Percentiles rank a stretch among this genome's conserved stretches.
These are phyloP conservation scores for Chloroclystis v-ata DNA, from an alignment of 2,888 invertebrate genomes.

Conservation along the genomic window DNA sequence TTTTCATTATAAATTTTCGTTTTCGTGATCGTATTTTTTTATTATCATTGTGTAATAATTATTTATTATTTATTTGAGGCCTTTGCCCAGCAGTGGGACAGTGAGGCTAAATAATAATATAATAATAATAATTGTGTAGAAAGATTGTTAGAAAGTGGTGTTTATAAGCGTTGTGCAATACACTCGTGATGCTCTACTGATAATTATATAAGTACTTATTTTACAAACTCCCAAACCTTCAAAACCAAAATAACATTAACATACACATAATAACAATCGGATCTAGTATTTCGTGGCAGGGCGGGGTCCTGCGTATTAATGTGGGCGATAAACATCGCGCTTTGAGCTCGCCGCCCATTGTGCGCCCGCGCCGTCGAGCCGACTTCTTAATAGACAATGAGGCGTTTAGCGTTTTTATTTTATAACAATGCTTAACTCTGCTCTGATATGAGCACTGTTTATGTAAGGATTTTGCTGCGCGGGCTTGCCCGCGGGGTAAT, in stretches of 20 bases:
- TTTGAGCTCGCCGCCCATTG: slow-evolving; percentile 73
- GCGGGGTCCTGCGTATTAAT: slow-evolving; percentile 72
- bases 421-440: slow-evolving; percentile 55
- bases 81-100: too few species aligned
- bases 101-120: too few species aligned
- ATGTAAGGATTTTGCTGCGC: neutral
- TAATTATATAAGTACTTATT: too few species aligned
- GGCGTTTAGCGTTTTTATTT: slow-evolving; percentile 73
- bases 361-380: slow-evolving; percentile 59
- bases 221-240: slow-evolving; percentile 1
- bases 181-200: too few species aligned
- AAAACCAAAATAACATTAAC: neutral
- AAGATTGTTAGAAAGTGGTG: too few species aligned
- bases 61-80: too few species aligned
- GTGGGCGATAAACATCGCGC: slow-evolving; percentile 65
- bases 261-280: slow-evolving; percentile 46
- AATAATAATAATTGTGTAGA: too few species aligned
- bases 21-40: too few species aligned
- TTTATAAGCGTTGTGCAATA: too few species aligned
- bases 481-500: too few species aligned
- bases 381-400: slow-evolving; percentile 74
- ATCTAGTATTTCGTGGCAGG: slow-evolving; percentile 72
- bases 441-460: slow-evolving; percentile 40
- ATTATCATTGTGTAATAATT: too few species aligned
- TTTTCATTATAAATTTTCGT: too few species aligned